Conservation (phyloP, 1,140 invertebrate species). For the Drosophila orena region DNA sequence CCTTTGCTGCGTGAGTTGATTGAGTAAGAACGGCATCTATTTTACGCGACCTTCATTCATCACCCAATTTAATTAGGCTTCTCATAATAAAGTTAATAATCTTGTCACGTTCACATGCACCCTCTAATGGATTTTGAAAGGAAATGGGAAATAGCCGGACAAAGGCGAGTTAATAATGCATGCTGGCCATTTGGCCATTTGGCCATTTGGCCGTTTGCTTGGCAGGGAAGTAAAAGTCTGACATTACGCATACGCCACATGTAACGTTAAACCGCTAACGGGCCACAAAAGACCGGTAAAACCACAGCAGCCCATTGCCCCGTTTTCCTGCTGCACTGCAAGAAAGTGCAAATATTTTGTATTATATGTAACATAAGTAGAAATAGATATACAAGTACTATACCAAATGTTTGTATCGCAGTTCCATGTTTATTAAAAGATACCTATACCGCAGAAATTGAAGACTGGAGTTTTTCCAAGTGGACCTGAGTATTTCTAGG, state of each 20-base stretch:
- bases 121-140: conserved; percentile 5
- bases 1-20: conserved; percentile 66
- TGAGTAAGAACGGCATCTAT: conserved; percentile 39
- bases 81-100: conserved; percentile 57
- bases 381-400: too few species aligned
- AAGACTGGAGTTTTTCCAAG: background rate
- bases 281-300: conserved; percentile 50
- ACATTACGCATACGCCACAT: conserved; percentile 65
- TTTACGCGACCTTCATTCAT: conserved; percentile 51
- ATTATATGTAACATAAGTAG: background rate
- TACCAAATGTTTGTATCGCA: too few species aligned
- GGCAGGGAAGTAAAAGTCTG: conserved; percentile 24
- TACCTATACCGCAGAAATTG: too few species aligned
- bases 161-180: conserved; percentile 63
- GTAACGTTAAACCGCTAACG: conserved; percentile 56
- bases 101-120: conserved; percentile 39
- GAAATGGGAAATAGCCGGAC: conserved; percentile 4
- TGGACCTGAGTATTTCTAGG: conserved; percentile 10
- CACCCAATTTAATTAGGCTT: conserved; percentile 68
- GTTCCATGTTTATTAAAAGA: too few species aligned
- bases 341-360: background rate
- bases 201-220: conserved; percentile 26
- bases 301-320: conserved; percentile 32
- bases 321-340: conserved; percentile 9
- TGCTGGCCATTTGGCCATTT: conserved; percentile 33